Conservation (phyloP, 92 coral and sea anemone genomes). For the Palythoa caribaeorum region DNA sequence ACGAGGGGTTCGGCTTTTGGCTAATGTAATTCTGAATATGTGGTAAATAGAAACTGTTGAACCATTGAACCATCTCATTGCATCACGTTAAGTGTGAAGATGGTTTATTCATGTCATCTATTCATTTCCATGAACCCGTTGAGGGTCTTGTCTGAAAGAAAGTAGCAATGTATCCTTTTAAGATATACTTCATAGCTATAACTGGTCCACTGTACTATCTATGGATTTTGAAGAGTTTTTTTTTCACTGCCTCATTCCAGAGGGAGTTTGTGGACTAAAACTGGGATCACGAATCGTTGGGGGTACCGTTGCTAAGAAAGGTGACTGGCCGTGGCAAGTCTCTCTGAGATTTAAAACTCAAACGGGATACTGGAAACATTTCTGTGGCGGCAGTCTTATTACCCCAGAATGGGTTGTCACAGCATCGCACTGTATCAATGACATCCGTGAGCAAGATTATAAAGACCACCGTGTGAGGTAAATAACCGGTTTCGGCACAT, state of each 20-base stretch:
- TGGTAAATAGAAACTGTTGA: too few species aligned
- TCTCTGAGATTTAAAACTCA: constrained; percentile 62
- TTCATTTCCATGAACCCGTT: too few species aligned
- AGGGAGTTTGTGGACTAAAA: constrained; percentile 71
- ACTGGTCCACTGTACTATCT: too few species aligned
- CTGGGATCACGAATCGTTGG: constrained; percentile 85
- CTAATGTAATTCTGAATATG: too few species aligned
- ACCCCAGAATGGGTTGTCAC: constrained; percentile 79
- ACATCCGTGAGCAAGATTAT: constrained; percentile 57
- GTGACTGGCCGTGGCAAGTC: constrained; percentile 98
- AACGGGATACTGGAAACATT: constrained; percentile 74
- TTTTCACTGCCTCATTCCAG: constrained; percentile 31
- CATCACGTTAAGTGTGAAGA: too few species aligned
- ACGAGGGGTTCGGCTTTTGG: too few species aligned
- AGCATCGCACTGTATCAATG: constrained; percentile 85
- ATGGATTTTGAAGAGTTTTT: too few species aligned
- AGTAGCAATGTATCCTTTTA: too few species aligned
- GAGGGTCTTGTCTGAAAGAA: too few species aligned
- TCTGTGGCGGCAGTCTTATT: constrained; percentile 92
- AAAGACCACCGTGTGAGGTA: constrained; percentile 33
- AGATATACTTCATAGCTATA: too few species aligned
- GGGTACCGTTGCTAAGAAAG: constrained; percentile 69
- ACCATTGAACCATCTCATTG: too few species aligned
- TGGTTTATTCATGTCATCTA: too few species aligned
- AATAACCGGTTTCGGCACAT: neutral